Evolutionary conservation across 2,113 vertebrate genomes (phyloP).

Genomic region (Stercorarius parasiticus): DNA sequence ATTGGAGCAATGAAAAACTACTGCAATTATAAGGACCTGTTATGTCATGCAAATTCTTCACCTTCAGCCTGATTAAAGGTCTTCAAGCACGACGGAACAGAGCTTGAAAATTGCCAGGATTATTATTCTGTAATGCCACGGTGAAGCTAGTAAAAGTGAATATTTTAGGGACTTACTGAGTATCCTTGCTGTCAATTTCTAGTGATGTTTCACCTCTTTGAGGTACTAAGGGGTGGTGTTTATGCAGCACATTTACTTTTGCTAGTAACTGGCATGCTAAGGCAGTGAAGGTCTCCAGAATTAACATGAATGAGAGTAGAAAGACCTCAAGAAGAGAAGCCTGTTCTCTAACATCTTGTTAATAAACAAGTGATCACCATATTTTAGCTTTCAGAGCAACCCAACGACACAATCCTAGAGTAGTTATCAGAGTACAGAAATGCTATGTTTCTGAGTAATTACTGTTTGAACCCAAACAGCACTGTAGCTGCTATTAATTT

Average conservation of each 20-base stretch:
- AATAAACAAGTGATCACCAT: not conserved
- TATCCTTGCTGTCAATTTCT: not conserved
- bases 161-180: not conserved
- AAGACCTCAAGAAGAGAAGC: not conserved
- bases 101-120: not conserved
- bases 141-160: not conserved
- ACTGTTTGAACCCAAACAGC: not conserved
- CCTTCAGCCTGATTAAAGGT: conserved; percentile 25
- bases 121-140: not conserved
- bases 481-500: not conserved
- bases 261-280: not conserved
- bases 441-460: not conserved
- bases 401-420: not conserved
- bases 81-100: not conserved
- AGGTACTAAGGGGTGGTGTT: not conserved
- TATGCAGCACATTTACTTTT: not conserved
- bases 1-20: not conserved
- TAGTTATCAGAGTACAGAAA: not conserved
- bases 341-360: not conserved
- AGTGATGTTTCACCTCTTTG: not conserved
- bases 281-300: not conserved
- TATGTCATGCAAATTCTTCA: conserved; percentile 32
- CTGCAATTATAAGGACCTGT: not conserved
- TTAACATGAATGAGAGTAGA: not conserved
- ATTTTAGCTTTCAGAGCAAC: not conserved